Conservation (phyloP, 2,113 vertebrate genomes). For the Ptyas mucosa region DNA sequence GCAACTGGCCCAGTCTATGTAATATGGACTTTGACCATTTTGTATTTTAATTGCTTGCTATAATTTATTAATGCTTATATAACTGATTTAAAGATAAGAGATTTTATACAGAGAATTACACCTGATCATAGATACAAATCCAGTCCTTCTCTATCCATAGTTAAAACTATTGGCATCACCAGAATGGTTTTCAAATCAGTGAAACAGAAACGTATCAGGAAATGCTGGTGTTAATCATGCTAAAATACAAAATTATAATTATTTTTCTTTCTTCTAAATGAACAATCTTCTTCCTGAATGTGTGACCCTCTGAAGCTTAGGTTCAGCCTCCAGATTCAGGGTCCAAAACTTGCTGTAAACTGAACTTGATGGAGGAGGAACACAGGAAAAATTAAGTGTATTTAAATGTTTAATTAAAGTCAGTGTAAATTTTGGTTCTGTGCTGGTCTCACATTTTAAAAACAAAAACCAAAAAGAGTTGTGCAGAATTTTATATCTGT, state of each 20-base stretch:
- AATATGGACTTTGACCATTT: background rate
- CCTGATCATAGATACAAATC: background rate
- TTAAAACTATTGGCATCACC: background rate
- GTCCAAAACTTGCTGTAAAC: background rate
- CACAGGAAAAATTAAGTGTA: background rate
- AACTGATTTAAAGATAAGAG: background rate
- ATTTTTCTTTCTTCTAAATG: background rate
- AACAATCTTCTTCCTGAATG: background rate
- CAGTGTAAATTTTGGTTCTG: background rate
- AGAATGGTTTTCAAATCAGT: background rate
- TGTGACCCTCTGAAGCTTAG: background rate
- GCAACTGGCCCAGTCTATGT: background rate
- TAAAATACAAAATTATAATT: background rate
- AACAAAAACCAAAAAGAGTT: background rate
- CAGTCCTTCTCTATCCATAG: background rate
- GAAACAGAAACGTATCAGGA: background rate
- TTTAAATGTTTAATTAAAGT: background rate
- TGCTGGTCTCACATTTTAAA: background rate
- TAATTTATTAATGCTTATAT: background rate
- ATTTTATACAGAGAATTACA: background rate
- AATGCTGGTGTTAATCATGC: background rate
- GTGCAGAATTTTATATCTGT: background rate
- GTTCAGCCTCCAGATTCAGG: background rate
- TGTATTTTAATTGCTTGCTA: background rate
- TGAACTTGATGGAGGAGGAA: background rate